phyloP scores from a whole-genome alignment of 2,797 vertebrate genomes.

The Pangasius sanitwongsei region DNA sequence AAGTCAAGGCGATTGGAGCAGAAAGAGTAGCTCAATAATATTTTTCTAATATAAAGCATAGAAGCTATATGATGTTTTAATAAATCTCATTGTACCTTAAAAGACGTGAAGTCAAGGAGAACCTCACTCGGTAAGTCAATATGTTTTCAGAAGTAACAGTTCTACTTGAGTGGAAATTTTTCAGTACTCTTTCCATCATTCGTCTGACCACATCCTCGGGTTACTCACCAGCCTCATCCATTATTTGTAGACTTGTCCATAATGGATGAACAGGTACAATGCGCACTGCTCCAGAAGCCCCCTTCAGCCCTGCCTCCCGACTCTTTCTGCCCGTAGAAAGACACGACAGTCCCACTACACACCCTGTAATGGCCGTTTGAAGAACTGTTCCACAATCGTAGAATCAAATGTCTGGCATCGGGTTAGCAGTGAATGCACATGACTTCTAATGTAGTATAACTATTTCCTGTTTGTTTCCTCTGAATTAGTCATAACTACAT shows the following conservation, averaged over 20 bases:
- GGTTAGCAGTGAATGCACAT: neutral
- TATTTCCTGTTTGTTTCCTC: neutral
- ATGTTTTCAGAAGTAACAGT: constrained; percentile 41
- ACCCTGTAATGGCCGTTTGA: neutral
- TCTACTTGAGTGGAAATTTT: constrained; percentile 49
- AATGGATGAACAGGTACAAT: constrained; percentile 78
- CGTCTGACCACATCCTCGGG: constrained; percentile 74
- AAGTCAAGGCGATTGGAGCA: neutral
- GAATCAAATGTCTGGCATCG: neutral
- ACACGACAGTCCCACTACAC: constrained; percentile 18
- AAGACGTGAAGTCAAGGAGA: neutral
- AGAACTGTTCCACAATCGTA: neutral
- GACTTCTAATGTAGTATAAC: neutral
- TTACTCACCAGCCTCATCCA: constrained; percentile 80
- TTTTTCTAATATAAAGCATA: neutral
- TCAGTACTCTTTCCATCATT: constrained; percentile 65
- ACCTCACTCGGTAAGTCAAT: constrained; percentile 16
- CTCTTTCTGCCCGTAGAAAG: constrained; percentile 48
- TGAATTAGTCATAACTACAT: neutral
- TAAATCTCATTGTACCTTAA: neutral
- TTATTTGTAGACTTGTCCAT: constrained; percentile 78
- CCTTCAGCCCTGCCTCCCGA: constrained; percentile 58
- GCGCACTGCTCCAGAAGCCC: constrained; percentile 65
- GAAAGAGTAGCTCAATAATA: neutral
- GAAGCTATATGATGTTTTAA: neutral